Conservation (phyloP, 2,888 invertebrate genomes). For the Conops quadrifasciatus region DNA sequence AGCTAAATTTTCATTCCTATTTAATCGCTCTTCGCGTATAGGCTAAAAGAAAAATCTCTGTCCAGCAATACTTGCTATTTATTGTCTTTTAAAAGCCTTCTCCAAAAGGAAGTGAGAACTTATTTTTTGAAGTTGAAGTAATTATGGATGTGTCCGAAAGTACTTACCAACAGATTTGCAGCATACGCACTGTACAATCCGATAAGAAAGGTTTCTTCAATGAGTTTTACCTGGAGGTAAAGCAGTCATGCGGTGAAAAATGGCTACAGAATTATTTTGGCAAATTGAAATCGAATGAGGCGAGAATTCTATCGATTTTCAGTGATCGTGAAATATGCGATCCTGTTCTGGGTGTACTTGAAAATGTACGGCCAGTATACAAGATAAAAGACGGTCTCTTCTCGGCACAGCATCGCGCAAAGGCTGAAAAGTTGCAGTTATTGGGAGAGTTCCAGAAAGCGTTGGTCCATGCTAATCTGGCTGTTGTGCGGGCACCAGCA, state of each 20-base stretch:
- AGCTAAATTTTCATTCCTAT: conserved; percentile 26
- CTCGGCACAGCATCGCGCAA: conserved; percentile 70
- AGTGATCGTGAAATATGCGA: conserved; percentile 67
- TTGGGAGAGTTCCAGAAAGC: conserved; percentile 70
- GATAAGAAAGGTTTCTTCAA: conserved; percentile 80
- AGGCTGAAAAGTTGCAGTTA: conserved; percentile 70
- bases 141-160: conserved; percentile 49
- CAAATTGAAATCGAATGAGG: conserved; percentile 69
- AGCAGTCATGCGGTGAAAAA: conserved; percentile 62
- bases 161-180: conserved; percentile 74
- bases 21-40: background rate
- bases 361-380: conserved; percentile 73
- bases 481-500: conserved; percentile 76
- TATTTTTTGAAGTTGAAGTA: background rate
- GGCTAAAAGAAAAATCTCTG: conserved; percentile 25
- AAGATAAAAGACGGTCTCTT: conserved; percentile 73
- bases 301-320: conserved; percentile 67
- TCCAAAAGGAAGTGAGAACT: background rate
- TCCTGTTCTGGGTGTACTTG: conserved; percentile 68
- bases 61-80: background rate
- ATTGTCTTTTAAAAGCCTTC: background rate
- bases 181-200: conserved; percentile 78
- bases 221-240: conserved; percentile 71
- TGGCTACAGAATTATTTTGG: conserved; percentile 73
- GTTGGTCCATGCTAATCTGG: conserved; percentile 74